These are phyloP conservation scores for Sphaerophoria rueppellii DNA, from an alignment of 2,888 invertebrate species.

Conservation along the genomic window DNA sequence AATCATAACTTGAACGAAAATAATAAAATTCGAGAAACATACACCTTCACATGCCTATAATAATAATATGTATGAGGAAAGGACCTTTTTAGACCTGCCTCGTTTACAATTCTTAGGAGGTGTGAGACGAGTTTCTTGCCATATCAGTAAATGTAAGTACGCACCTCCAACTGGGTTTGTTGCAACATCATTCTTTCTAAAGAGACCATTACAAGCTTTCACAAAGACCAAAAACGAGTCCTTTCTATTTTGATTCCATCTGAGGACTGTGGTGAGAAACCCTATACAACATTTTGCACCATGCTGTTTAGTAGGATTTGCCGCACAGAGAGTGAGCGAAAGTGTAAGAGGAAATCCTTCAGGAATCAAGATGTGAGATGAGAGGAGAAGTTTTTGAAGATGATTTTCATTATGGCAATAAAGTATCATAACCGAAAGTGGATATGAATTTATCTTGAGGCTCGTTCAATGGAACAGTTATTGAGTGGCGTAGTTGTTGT, in stretches of 20 bases:
- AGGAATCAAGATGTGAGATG: constrained; percentile 16
- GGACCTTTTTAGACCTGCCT: background rate
- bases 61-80: constrained; percentile 22
- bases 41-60: constrained; percentile 36
- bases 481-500: background rate
- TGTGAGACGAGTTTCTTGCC: constrained; percentile 21
- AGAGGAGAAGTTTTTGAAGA: constrained; percentile 68
- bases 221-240: constrained; percentile 29
- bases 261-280: background rate
- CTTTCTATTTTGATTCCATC: background rate
- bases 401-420: constrained; percentile 73
- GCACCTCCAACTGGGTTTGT: constrained; percentile 72
- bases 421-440: constrained; percentile 73
- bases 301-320: constrained; percentile 29
- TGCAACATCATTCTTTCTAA: constrained; percentile 60
- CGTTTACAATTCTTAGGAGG: background rate
- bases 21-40: constrained; percentile 44
- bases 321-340: background rate
- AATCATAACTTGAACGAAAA: constrained; percentile 58
- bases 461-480: constrained; percentile 52
- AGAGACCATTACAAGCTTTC: constrained; percentile 35
- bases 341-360: constrained; percentile 46
- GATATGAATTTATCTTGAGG: constrained; percentile 72
- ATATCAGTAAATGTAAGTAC: constrained; percentile 28
- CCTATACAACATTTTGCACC: constrained; percentile 16